Conservation (phyloP, 2,888 invertebrate genomes). For the Eueremaeus valkanovi region DNA sequence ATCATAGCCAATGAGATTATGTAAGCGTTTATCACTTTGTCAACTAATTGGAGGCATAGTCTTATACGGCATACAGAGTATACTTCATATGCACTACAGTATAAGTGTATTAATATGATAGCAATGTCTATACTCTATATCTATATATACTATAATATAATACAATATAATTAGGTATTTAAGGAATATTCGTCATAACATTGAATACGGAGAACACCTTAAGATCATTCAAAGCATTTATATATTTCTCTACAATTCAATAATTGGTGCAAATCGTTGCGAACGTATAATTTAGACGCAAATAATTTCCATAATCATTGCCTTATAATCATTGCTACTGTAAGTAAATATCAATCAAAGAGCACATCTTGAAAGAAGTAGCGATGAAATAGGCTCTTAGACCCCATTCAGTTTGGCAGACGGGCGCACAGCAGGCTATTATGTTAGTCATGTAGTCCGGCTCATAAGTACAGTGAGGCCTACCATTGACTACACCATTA, state of each 20-base stretch:
- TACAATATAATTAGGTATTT: not conserved
- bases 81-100: no score
- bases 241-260: not conserved
- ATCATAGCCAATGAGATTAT: constrained; percentile 28
- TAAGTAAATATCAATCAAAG: constrained; percentile 33
- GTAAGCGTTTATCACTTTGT: constrained; percentile 26
- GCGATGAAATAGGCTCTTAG: constrained; percentile 28
- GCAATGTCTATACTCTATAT: no score
- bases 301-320: constrained; percentile 29
- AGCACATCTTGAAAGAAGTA: constrained; percentile 26
- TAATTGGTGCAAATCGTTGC: constrained; percentile 16
- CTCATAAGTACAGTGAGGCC: constrained; percentile 18
- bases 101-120: not conserved
- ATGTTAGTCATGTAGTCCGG: constrained; percentile 28
- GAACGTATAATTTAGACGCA: constrained; percentile 5
- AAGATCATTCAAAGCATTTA: not conserved
- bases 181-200: not conserved
- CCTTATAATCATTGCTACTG: constrained; percentile 26
- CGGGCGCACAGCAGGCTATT: constrained; percentile 29
- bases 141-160: no score
- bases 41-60: constrained; percentile 14
- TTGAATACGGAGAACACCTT: constrained; percentile 22
- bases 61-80: not conserved
- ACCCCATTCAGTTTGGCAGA: constrained; percentile 30
- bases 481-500: constrained; percentile 10